phyloP scores from a whole-genome alignment of 2,888 invertebrate genomes.

The Calameuta idolon region DNA sequence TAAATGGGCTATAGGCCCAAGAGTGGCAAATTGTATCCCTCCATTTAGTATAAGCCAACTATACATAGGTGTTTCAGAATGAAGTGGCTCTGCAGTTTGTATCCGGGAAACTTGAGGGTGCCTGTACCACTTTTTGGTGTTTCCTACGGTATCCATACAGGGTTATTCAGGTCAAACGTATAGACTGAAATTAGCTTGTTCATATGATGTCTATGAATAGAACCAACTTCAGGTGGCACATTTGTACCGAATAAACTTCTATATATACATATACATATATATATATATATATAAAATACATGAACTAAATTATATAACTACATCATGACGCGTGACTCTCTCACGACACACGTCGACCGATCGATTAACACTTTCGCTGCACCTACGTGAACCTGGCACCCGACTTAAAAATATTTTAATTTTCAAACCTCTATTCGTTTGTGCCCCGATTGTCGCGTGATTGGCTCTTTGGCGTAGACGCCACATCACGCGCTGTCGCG shows the following conservation, averaged over 20 bases:
- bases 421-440: no score
- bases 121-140: neutral
- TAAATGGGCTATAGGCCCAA: conserved; percentile 32
- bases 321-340: neutral
- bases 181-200: neutral
- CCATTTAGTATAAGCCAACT: neutral
- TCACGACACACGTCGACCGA: neutral
- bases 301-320: neutral
- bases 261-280: no score
- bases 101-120: neutral
- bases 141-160: neutral
- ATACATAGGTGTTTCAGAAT: neutral
- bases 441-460: no score
- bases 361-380: neutral
- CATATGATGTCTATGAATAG: neutral
- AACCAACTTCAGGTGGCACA: no score
- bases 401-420: no score
- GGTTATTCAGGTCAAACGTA: neutral
- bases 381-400: no score
- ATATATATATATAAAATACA: no score
- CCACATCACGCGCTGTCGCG: no score
- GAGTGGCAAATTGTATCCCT: conserved; percentile 30
- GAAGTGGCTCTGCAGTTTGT: neutral
- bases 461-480: no score
- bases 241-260: no score